phyloP scores from a whole-genome alignment of 2,888 invertebrate species.

The Candidula unifasciata region DNA sequence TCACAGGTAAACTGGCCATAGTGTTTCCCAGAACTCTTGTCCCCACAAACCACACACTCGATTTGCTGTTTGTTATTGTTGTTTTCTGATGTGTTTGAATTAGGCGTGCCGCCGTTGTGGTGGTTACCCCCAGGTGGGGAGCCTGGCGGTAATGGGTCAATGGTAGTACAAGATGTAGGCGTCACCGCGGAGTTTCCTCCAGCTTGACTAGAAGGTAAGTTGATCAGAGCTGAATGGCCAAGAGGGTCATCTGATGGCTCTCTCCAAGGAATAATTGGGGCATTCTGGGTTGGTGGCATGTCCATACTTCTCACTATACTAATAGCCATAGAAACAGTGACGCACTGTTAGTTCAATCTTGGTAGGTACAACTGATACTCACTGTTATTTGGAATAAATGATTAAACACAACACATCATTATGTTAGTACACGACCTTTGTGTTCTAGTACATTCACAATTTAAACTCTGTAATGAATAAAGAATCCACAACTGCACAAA shows the following conservation, averaged over 20 bases:
- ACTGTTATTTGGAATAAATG: not conserved
- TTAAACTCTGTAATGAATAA: too few species aligned
- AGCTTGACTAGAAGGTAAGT: constrained; percentile 54
- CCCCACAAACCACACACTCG: constrained; percentile 98
- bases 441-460: too few species aligned
- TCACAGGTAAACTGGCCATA: constrained; percentile 98
- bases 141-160: constrained; percentile 79
- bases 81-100: constrained; percentile 57
- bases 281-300: constrained; percentile 67
- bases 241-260: constrained; percentile 67
- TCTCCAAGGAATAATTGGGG: constrained; percentile 70
- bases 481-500: too few species aligned
- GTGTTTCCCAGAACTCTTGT: constrained; percentile 98
- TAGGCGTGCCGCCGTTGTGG: constrained; percentile 75
- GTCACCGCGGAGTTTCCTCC: constrained; percentile 62
- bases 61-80: constrained; percentile 85
- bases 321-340: constrained; percentile 28
- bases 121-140: constrained; percentile 56
- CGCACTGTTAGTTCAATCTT: not conserved
- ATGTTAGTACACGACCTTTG: too few species aligned
- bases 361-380: not conserved
- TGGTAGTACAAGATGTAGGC: constrained; percentile 44
- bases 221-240: constrained; percentile 56
- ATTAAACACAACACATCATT: too few species aligned
- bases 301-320: constrained; percentile 63